Conservation (phyloP, 1,140 invertebrate genomes). For the Maconellicoccus hirsutus region DNA sequence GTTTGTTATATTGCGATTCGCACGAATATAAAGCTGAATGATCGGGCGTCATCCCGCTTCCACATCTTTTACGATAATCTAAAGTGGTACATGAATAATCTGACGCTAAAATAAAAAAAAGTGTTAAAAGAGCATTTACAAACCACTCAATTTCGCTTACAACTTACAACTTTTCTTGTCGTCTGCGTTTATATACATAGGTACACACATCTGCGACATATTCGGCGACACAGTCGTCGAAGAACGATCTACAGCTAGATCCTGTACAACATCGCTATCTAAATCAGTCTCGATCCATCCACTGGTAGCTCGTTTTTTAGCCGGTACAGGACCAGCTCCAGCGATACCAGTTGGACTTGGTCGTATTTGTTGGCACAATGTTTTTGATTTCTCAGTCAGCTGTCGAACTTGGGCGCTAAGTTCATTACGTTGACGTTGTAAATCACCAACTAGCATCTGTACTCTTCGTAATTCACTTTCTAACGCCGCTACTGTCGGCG, state of each 20-base stretch:
- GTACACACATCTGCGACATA: not conserved
- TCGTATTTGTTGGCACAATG: constrained; percentile 40
- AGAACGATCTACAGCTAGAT: not conserved
- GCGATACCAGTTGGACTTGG: constrained; percentile 37
- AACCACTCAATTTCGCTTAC: too few species aligned
- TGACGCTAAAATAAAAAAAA: not conserved
- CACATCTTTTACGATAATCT: not conserved
- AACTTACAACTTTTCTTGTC: constrained; percentile 2
- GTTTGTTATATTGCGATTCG: constrained; percentile 26
- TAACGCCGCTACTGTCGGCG: constrained; percentile 47
- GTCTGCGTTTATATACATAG: not conserved
- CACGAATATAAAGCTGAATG: not conserved
- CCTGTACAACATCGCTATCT: constrained; percentile 55
- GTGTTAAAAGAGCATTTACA: not conserved
- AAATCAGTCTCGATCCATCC: constrained; percentile 83
- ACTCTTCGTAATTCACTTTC: constrained; percentile 71
- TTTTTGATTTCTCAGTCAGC: constrained; percentile 60
- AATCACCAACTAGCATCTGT: constrained; percentile 68
- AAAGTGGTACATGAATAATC: not conserved
- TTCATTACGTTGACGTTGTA: constrained; percentile 69
- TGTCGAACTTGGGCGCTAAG: constrained; percentile 68
- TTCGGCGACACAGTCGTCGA: not conserved
- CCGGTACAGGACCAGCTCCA: constrained; percentile 34
- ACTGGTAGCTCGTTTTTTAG: constrained; percentile 32
- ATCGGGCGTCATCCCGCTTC: constrained; percentile 1